Base-by-base conservation (phyloP, 2,113 vertebrate genomes). In the Lampris incognitus region DNA sequence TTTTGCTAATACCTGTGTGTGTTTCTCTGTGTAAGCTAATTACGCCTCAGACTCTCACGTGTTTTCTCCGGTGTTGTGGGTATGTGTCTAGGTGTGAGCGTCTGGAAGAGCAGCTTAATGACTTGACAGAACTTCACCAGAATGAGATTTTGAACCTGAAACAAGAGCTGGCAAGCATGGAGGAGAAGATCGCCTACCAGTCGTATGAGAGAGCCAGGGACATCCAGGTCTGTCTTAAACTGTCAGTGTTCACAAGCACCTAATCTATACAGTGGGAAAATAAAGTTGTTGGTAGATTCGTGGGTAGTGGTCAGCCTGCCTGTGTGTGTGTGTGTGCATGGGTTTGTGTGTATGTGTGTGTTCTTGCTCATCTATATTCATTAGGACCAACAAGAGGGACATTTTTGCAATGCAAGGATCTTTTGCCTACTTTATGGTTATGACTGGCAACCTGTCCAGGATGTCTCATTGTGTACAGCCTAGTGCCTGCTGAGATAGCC, bases 161-260 rank as follows among this genome's bases (percentile, higher is more conserved):
- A 82, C 98, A 99, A 90, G 98, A 99, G 79, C 89, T 99, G 93
- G 96, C 96, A 89, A 99, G 98, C 93, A 98, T 99, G 98, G 98
- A 99, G 91, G 98, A 99, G 92, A 99, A 99, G 86, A 98, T 99
- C 1, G 97, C 97, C n/a, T 99, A 99, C 79, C 98, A 99, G 93
- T 99, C 97, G 2, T 96, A 98, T 0, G 98, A 99, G 88, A 92
- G 98, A 84, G 96, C 93, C 64, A 82, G 92, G 78, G 94, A 95
- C 88, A 93, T 94, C 56, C 94, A 95, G 94, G 94, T 94, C 72
- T 41, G 89, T 87, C 36, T 24, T 8, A 6, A 4, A 40, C 24
- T 3, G 5, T 6, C 3, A 11, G 36, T 10, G 7, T 42, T 49
- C 55, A 54, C 6, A 51, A 38, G 13, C 44, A 49, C n/a, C 5